A percentile compares a stretch with the other conserved stretches of the same genome.
phyloP scores from a whole-genome alignment of 2,113 vertebrate species.

The Phasianus colchicus region DNA sequence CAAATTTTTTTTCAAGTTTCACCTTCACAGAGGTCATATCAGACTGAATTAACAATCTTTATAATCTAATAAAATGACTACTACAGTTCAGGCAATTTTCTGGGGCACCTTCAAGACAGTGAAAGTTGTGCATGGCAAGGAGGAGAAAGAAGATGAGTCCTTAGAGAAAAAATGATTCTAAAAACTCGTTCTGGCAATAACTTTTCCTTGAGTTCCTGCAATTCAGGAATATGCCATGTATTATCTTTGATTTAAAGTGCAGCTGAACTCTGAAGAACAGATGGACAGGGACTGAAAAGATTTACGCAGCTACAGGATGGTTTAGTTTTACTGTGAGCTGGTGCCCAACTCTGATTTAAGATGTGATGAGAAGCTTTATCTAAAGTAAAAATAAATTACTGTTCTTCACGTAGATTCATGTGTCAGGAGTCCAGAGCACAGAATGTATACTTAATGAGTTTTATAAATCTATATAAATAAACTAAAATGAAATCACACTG shows the following conservation, averaged over 20 bases:
- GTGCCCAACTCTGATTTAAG: constrained; percentile 28
- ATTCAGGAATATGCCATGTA: neutral
- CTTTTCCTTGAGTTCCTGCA: neutral
- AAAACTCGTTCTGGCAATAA: neutral
- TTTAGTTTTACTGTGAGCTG: neutral
- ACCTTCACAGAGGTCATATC: neutral
- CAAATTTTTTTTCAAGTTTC: neutral
- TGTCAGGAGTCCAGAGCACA: neutral
- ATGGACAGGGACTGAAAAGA: neutral
- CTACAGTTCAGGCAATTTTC: neutral
- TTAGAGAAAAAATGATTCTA: neutral
- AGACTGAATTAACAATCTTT: neutral
- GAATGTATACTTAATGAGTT: neutral
- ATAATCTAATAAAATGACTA: neutral
- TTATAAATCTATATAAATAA: constrained; percentile 13
- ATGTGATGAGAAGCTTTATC: constrained; percentile 10
- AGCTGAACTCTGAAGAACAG: neutral
- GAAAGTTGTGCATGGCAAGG: neutral
- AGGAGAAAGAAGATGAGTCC: neutral
- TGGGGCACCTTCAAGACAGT: neutral
- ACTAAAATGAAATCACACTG: neutral
- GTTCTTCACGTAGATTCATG: neutral
- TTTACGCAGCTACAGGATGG: neutral
- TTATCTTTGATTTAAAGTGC: neutral
- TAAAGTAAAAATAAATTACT: constrained; percentile 32